Percentiles rank a stretch among this genome's conserved stretches.
Conservation (phyloP, 2,888 invertebrate genomes). For the Stratiomys singularior region DNA sequence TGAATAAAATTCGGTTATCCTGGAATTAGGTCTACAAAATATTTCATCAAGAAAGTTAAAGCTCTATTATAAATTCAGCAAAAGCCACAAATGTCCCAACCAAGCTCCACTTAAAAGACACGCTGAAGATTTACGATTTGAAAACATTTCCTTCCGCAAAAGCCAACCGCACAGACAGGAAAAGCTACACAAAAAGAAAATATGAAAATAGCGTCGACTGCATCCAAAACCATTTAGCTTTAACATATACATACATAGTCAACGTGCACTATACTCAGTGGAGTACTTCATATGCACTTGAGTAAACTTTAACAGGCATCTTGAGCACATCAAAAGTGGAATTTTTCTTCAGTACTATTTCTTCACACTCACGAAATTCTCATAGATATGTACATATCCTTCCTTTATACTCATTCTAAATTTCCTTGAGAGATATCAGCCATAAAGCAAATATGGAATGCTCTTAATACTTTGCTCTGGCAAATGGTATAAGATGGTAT, state of each 20-base stretch:
- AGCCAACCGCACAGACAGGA: neutral
- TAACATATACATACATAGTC: too few species aligned
- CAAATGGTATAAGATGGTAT: too few species aligned
- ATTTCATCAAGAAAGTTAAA: too few species aligned
- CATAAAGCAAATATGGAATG: constrained; percentile 42
- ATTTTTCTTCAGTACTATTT: constrained; percentile 14
- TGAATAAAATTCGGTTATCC: too few species aligned
- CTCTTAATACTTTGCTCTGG: constrained; percentile 38
- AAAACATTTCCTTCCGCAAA: too few species aligned
- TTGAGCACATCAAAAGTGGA: constrained; percentile 21
- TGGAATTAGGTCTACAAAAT: too few species aligned
- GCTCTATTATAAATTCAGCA: too few species aligned
- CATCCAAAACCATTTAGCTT: constrained; percentile 30
- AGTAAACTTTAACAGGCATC: constrained; percentile 29
- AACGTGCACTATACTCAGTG: neutral
- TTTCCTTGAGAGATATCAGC: constrained; percentile 27
- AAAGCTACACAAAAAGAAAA: neutral
- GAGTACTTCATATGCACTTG: neutral
- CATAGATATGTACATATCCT: neutral
- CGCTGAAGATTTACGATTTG: too few species aligned
- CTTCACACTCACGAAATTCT: neutral
- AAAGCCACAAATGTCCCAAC: too few species aligned
- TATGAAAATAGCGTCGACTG: neutral
- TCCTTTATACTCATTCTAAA: neutral
- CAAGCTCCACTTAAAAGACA: too few species aligned